Percentiles rank a stretch among this genome's conserved stretches.
Conservation (phyloP, 2,797 vertebrate genomes). For the Macropodus opercularis region DNA sequence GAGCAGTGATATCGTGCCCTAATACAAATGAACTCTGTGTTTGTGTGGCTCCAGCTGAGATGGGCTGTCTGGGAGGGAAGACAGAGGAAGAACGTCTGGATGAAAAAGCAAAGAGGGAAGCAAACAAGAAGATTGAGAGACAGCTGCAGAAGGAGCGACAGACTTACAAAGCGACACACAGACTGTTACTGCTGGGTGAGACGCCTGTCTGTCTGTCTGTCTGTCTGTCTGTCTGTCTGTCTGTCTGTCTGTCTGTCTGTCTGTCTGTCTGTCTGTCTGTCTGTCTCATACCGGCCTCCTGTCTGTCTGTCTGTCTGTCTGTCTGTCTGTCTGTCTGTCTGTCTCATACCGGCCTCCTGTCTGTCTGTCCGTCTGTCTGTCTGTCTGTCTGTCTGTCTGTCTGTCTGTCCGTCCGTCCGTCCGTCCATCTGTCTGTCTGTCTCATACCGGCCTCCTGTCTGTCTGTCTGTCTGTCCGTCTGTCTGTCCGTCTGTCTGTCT, state of each 20-base stretch:
- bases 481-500: constrained; percentile 39
- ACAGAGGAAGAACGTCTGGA: constrained; percentile 96
- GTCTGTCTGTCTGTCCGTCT: not conserved
- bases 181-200: constrained; percentile 91
- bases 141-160: constrained; percentile 96
- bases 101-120: constrained; percentile 94
- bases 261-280: constrained; percentile 1
- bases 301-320: constrained; percentile 21
- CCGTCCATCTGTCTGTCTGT: constrained; percentile 2
- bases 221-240: constrained; percentile 1
- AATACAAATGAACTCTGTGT: no score
- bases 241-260: no score
- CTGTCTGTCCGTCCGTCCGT: no score
- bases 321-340: constrained; percentile 21
- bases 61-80: constrained; percentile 97
- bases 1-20: no score
- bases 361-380: constrained; percentile 10
- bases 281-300: no score
- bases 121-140: constrained; percentile 98
- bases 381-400: constrained; percentile 21
- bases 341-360: no score
- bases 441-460: no score
- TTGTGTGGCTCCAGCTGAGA: constrained; percentile 56
- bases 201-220: constrained; percentile 8
- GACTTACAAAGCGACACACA: constrained; percentile 95